Base-by-base conservation (phyloP, 2,888 invertebrate species). In the Pandemis corylana region DNA sequence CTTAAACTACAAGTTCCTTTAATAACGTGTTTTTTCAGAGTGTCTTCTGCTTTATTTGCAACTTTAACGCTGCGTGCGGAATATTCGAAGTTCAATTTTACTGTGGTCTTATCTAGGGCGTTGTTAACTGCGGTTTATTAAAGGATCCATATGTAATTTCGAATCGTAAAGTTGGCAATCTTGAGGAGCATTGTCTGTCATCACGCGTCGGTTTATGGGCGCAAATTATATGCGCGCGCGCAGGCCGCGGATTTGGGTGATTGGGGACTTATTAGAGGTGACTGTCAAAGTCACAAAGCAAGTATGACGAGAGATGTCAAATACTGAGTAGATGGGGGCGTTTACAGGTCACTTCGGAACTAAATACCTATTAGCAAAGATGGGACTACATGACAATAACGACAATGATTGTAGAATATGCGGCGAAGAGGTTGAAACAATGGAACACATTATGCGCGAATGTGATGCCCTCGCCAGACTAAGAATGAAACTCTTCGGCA, bases 121-220 rank as follows among this genome's bases (percentile, higher is more conserved):
- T 28, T 63, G 41, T n/a, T 71, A 66, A 62, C 20, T 9, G 66
- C 66, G 75, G 13, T 67, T 69, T 46, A 6, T 28, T 28, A 15
- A 59, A 65, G 73, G 68, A 69, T 69, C 67, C 77, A 68, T 68
- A 73, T 80, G 80, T 81, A 85, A 85, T 85, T 85, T 85, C 56
- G 78, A 78, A 78, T 84, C 84, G 80, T 85, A 84, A 85, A 83
- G 79, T 78, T 76, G 76, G 80, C 80, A 83, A 84, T 85, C 83
- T 82, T 70, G 80, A 79, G 76, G 70, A 76, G 78, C 80, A 80
- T 78, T 78, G 83, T 83, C 85, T 83, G 84, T 85, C 86, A 86
- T 87, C 86, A 84, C 79, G 75, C 83, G 76, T 79, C 81, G 81
- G 83, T 88, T 88, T 87, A 88, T 84, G 86, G 82, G 77, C 78